Evolutionary conservation across 2,113 vertebrate genomes (phyloP).

Genomic region (Perca flavescens): DNA sequence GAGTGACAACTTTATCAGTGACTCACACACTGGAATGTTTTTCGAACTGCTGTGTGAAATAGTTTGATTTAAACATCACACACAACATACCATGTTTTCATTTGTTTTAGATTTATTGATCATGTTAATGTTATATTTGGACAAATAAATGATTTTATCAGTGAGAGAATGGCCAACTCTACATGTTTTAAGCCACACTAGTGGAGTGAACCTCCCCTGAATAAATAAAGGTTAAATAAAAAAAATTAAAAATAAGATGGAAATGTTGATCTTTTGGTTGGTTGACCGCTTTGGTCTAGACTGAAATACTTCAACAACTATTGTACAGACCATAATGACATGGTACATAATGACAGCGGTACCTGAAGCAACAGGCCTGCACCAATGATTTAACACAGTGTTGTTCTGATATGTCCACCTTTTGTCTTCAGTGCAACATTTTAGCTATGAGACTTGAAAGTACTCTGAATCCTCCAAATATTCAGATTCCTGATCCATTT

Average conservation of each 20-base stretch:
- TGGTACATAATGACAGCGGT: neutral
- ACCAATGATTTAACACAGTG: slow-evolving; percentile 7
- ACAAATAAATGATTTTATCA: neutral
- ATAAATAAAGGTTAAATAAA: too few species aligned
- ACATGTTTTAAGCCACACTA: neutral
- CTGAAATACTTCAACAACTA: neutral
- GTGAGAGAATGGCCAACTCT: neutral
- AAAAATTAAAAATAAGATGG: too few species aligned
- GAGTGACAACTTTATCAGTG: slow-evolving; percentile 36
- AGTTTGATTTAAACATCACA: neutral
- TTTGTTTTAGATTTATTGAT: neutral
- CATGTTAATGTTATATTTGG: neutral
- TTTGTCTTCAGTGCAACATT: slow-evolving; percentile 43
- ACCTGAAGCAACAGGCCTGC: too few species aligned
- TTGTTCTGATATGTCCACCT: slow-evolving; percentile 7
- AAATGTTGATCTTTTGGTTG: neutral
- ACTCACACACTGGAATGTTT: slow-evolving; percentile 41
- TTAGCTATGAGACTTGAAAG: slow-evolving; percentile 38
- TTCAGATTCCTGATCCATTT: slow-evolving; percentile 29
- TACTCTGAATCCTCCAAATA: slow-evolving; percentile 17
- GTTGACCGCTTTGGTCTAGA: neutral
- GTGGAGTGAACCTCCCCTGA: neutral
- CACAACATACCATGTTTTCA: neutral
- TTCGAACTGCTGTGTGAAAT: slow-evolving; percentile 2
- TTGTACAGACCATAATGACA: neutral